Percentiles rank a stretch among this genome's conserved stretches.
Conservation (phyloP, 2,888 invertebrate genomes). For the Pachymerium ferrugineum region DNA sequence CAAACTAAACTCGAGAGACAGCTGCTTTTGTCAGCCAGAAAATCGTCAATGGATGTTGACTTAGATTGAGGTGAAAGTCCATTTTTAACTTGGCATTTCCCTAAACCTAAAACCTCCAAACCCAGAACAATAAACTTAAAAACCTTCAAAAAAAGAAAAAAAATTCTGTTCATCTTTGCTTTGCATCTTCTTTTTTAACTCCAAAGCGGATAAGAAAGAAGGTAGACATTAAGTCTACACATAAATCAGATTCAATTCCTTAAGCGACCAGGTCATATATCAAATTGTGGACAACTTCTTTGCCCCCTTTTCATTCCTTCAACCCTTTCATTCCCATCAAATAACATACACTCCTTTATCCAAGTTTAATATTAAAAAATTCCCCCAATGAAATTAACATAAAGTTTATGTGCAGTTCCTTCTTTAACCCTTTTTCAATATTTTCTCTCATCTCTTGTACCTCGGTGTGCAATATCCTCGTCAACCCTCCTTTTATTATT, state of each 20-base stretch:
- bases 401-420: neutral
- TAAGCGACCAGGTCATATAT: neutral
- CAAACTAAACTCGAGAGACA: neutral
- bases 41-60: neutral
- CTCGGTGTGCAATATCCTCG: neutral
- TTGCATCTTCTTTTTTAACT: neutral
- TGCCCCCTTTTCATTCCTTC: no score
- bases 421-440: neutral
- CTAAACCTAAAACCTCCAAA: neutral
- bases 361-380: neutral
- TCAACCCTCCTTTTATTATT: neutral
- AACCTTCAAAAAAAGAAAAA: neutral
- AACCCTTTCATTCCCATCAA: neutral
- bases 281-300: neutral
- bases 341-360: neutral
- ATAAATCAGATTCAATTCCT: constrained; percentile 8
- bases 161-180: neutral
- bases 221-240: neutral
- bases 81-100: neutral
- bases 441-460: neutral
- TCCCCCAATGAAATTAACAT: neutral
- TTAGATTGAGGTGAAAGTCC: neutral
- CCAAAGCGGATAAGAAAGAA: neutral
- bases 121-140: neutral
- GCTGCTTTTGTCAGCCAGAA: neutral